phyloP scores from a whole-genome alignment of 2,888 invertebrate species.

The Choreutis nemorana region DNA sequence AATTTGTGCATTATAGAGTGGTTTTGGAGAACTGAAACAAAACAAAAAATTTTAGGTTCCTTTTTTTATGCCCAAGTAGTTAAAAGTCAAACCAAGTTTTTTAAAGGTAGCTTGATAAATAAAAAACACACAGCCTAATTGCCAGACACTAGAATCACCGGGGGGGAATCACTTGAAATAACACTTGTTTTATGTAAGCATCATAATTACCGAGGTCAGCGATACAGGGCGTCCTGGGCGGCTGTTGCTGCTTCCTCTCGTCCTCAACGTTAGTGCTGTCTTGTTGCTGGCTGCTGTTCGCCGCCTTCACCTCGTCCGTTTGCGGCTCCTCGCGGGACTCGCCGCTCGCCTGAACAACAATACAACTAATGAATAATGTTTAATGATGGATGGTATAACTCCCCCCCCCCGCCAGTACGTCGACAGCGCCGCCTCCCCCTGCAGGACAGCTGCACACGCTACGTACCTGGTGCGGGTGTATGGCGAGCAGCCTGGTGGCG shows the following conservation, averaged over 20 bases:
- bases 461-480: too few relatives aligned
- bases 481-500: slow-evolving; percentile 41
- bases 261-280: slow-evolving; percentile 49
- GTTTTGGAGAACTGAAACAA: slow-evolving; percentile 71
- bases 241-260: slow-evolving; percentile 51
- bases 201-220: slow-evolving; percentile 72
- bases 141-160: too few relatives aligned
- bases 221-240: slow-evolving; percentile 70
- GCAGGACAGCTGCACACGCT: slow-evolving; percentile 15
- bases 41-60: slow-evolving; percentile 3
- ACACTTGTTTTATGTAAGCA: too few relatives aligned
- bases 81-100: neutral
- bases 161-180: too few relatives aligned
- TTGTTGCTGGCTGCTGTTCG: slow-evolving; percentile 21
- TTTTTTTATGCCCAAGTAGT: too few relatives aligned
- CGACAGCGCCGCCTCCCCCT: slow-evolving; percentile 66
- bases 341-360: slow-evolving; percentile 3
- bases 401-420: slow-evolving; percentile 64
- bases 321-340: slow-evolving; percentile 52
- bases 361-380: too few relatives aligned
- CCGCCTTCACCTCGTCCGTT: slow-evolving; percentile 87
- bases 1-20: slow-evolving; percentile 84
- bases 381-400: too few relatives aligned
- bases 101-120: neutral
- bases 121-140: neutral